These are phyloP conservation scores for Patiria miniata DNA, from an alignment of 35 echinoderm and acorn worm genomes.

Conservation along the genomic window DNA sequence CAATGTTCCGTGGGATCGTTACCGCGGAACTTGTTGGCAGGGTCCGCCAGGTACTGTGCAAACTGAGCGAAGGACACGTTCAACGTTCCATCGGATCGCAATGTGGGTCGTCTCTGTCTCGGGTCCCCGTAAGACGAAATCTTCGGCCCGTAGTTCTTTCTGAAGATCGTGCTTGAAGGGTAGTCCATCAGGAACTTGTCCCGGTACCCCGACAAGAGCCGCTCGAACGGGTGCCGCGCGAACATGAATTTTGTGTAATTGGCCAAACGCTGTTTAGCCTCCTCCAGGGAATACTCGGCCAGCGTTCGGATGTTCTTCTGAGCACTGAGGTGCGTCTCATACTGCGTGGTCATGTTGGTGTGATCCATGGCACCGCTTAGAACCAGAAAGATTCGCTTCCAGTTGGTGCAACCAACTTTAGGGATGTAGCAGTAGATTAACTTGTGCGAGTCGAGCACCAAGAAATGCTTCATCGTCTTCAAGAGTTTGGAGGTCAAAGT, in stretches of 20 bases:
- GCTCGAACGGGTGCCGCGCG: conserved; percentile 35
- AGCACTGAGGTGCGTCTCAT: background rate
- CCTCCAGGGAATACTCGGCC: background rate
- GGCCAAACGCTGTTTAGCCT: conserved; percentile 4
- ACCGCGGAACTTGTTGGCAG: background rate
- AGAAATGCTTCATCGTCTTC: background rate
- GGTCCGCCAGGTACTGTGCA: conserved; percentile 54
- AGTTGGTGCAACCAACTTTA: conserved; percentile 55
- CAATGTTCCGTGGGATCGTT: conserved; percentile 66
- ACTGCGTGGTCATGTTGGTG: background rate
- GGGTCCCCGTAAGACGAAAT: background rate
- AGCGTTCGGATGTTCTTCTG: conserved; percentile 18
- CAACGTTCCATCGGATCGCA: conserved; percentile 13
- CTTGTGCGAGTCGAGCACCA: conserved; percentile 45
- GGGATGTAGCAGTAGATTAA: conserved; percentile 50
- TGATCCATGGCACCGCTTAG: conserved; percentile 10
- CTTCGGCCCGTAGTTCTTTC: conserved; percentile 2
- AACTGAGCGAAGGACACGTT: conserved; percentile 79
- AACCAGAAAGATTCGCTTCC: conserved; percentile 53
- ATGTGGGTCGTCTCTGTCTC: background rate
- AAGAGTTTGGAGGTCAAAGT: background rate
- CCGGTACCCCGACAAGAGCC: conserved; percentile 46
- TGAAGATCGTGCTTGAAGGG: background rate
- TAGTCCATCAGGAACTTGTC: conserved; percentile 44
- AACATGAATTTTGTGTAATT: conserved; percentile 51